phyloP scores from a whole-genome alignment of 92 coral and sea anemone species.

The Diadumene lineata region DNA sequence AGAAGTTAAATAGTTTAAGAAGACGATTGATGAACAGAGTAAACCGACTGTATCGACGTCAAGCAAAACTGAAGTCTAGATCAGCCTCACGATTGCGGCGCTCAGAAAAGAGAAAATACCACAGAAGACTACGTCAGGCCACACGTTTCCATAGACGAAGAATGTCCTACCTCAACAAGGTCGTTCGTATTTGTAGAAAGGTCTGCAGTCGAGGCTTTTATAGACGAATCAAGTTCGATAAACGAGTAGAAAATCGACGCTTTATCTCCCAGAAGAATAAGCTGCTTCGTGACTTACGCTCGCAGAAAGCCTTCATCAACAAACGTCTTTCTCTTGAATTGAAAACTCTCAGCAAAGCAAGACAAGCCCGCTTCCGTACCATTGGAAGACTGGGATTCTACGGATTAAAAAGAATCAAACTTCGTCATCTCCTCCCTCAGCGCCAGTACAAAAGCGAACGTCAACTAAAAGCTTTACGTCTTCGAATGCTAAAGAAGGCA shows the following conservation, averaged over 20 bases:
- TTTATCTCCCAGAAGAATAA: not conserved
- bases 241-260: not conserved
- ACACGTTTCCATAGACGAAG: conserved; percentile 17
- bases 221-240: not conserved
- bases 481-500: not conserved
- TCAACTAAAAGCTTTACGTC: not conserved
- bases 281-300: conserved; percentile 13
- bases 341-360: not conserved
- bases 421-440: conserved; percentile 1
- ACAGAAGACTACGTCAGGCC: conserved; percentile 13
- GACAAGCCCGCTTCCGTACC: not conserved
- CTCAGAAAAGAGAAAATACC: not conserved
- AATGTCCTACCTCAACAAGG: not conserved
- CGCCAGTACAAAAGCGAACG: not conserved
- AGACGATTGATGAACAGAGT: not conserved
- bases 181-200: not conserved
- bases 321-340: not conserved
- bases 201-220: not conserved
- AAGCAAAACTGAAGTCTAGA: not conserved
- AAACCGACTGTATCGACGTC: not conserved
- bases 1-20: conserved; percentile 6
- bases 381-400: conserved; percentile 3
- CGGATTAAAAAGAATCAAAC: conserved; percentile 4
- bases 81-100: not conserved
- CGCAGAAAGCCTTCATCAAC: not conserved